Evolutionary conservation across 2,888 invertebrate genomes (phyloP).

Genomic region (Gasteruption jaculator): DNA sequence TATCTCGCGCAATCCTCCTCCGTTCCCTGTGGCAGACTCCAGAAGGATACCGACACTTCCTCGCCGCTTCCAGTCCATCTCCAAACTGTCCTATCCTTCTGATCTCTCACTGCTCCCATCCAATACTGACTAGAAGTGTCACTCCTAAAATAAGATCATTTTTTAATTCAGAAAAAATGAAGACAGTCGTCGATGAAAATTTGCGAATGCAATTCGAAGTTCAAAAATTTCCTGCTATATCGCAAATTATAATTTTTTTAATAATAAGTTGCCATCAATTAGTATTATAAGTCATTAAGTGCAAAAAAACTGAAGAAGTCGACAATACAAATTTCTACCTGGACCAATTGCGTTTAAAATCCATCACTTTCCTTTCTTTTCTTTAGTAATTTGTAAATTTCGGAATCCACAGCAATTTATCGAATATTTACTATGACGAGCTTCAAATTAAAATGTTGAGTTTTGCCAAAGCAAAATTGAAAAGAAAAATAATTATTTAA

Average conservation of each 20-base stretch:
- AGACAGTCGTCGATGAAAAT: too few relatives aligned
- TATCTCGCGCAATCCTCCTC: conserved; percentile 83
- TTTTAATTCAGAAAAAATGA: too few relatives aligned
- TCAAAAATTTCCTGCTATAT: neutral
- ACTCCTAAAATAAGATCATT: conserved; percentile 56
- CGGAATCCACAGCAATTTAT: too few relatives aligned
- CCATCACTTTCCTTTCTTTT: too few relatives aligned
- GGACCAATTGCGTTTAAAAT: too few relatives aligned
- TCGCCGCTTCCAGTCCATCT: conserved; percentile 82
- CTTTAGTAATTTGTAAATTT: too few relatives aligned
- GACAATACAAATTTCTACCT: too few relatives aligned
- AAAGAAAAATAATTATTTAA: too few relatives aligned
- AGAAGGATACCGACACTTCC: conserved; percentile 85
- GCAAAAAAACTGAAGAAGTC: too few relatives aligned
- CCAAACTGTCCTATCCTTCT: conserved; percentile 74
- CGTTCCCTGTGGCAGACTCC: conserved; percentile 78
- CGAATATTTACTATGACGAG: too few relatives aligned
- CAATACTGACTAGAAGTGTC: conserved; percentile 91
- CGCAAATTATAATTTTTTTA: neutral
- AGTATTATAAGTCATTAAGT: too few relatives aligned
- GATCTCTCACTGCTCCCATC: conserved; percentile 90
- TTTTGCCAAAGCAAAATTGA: neutral
- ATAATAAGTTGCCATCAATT: neutral
- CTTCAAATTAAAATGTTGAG: neutral
- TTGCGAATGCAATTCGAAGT: too few relatives aligned